Conservation (phyloP, 2,113 vertebrate species). For the Pelmatolapia mariae region DNA sequence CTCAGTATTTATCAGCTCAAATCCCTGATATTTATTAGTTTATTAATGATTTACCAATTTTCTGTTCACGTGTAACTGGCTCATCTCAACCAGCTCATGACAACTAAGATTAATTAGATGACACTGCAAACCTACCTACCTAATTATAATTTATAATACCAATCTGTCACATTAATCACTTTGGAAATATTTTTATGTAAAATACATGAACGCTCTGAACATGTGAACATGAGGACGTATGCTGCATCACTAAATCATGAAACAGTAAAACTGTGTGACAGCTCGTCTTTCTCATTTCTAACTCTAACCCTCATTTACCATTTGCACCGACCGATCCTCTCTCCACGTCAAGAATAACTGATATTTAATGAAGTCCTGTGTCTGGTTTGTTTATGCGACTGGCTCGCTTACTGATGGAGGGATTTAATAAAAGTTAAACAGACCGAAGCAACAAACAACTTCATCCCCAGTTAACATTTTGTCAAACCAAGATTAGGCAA, state of each 20-base stretch:
- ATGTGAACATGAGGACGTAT: accelerated
- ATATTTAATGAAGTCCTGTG: background rate
- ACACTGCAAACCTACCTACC: background rate
- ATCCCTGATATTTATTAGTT: accelerated
- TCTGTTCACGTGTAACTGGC: accelerated
- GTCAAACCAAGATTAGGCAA: background rate
- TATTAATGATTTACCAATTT: background rate
- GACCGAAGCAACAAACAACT: background rate
- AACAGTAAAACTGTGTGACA: background rate
- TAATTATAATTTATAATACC: background rate
- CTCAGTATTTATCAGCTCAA: background rate
- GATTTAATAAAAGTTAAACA: background rate
- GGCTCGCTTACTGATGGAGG: background rate
- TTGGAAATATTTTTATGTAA: background rate
- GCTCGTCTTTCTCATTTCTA: accelerated
- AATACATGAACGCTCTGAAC: accelerated
- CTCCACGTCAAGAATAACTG: background rate
- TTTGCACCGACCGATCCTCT: background rate
- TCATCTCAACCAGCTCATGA: background rate
- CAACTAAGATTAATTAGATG: background rate
- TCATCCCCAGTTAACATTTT: background rate
- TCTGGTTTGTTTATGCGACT: accelerated
- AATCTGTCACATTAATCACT: background rate
- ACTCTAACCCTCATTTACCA: background rate
- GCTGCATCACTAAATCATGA: background rate